Percentiles rank a stretch among this genome's conserved stretches.
phyloP scores from a whole-genome alignment of 2,888 invertebrate species.

The Onthophagus sagittarius region DNA sequence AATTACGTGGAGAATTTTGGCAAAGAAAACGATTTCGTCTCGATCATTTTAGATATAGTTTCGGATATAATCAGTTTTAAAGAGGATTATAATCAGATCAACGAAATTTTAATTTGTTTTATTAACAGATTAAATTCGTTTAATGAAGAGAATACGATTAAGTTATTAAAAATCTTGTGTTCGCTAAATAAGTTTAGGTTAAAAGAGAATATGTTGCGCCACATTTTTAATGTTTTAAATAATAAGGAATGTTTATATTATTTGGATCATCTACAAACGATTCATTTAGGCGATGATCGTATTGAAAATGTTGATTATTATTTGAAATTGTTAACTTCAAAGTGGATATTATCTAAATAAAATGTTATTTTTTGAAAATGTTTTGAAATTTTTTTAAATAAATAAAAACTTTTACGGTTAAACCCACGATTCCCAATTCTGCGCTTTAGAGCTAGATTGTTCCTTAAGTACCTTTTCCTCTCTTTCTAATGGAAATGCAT shows the following conservation, averaged over 20 bases:
- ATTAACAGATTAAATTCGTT: constrained; percentile 22
- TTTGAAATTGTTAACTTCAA: constrained; percentile 22
- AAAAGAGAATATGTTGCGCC: constrained; percentile 24
- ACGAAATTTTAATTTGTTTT: constrained; percentile 21
- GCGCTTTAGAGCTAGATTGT: too few relatives aligned
- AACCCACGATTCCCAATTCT: too few relatives aligned
- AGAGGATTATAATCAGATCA: constrained; percentile 16
- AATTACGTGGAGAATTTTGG: constrained; percentile 33
- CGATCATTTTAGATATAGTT: constrained; percentile 18
- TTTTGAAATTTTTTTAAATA: too few relatives aligned
- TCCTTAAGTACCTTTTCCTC: too few relatives aligned
- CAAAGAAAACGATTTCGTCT: constrained; percentile 7
- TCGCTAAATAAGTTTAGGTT: constrained; percentile 21
- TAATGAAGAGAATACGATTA: constrained; percentile 26
- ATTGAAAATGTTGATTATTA: constrained; percentile 17
- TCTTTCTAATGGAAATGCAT: too few relatives aligned
- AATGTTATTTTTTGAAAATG: too few relatives aligned
- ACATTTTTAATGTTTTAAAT: constrained; percentile 35
- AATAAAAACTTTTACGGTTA: too few relatives aligned
- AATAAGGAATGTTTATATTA: constrained; percentile 43
- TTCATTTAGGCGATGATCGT: constrained; percentile 20
- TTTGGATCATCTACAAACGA: constrained; percentile 38
- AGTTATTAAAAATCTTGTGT: constrained; percentile 30
- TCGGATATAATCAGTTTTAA: constrained; percentile 14
- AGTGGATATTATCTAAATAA: neutral